phyloP scores from a whole-genome alignment of 2,888 invertebrate species.

The Neria commutata region DNA sequence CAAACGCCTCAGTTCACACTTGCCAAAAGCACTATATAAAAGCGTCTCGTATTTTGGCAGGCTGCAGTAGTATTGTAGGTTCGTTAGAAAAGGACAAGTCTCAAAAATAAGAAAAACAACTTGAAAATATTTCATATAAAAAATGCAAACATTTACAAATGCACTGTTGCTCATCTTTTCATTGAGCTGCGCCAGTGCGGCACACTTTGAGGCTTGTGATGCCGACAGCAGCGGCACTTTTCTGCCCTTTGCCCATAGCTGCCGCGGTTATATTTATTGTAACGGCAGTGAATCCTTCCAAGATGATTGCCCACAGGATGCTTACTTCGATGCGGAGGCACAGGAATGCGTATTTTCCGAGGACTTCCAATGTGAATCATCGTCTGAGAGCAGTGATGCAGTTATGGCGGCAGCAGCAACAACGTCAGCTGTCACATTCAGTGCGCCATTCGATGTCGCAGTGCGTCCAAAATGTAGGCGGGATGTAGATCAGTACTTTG shows the following conservation, averaged over 20 bases:
- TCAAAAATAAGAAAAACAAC: too few relatives aligned
- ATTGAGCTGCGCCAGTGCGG: too few relatives aligned
- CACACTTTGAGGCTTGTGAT: too few relatives aligned
- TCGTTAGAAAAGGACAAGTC: too few relatives aligned
- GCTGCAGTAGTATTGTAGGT: too few relatives aligned
- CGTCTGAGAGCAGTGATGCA: not conserved
- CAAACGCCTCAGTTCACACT: too few relatives aligned
- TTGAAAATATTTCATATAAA: too few relatives aligned
- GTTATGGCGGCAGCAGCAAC: not conserved
- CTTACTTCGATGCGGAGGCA: slow-evolving; percentile 41
- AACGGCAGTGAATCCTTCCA: slow-evolving; percentile 39
- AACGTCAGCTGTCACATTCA: not conserved
- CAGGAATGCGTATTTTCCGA: slow-evolving; percentile 45
- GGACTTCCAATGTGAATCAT: slow-evolving; percentile 34
- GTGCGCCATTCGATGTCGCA: not conserved
- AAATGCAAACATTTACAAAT: too few relatives aligned
- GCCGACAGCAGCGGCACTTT: too few relatives aligned
- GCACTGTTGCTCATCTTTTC: too few relatives aligned
- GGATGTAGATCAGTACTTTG: slow-evolving; percentile 33
- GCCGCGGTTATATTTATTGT: slow-evolving; percentile 47
- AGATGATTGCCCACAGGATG: slow-evolving; percentile 43
- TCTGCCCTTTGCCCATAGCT: slow-evolving; percentile 40
- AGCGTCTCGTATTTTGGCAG: too few relatives aligned
- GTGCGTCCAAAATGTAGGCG: slow-evolving; percentile 14
- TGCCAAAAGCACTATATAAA: too few relatives aligned